These are phyloP conservation scores for Trachelipus rathkii DNA, from an alignment of 1,140 invertebrate genomes.

Conservation along the genomic window DNA sequence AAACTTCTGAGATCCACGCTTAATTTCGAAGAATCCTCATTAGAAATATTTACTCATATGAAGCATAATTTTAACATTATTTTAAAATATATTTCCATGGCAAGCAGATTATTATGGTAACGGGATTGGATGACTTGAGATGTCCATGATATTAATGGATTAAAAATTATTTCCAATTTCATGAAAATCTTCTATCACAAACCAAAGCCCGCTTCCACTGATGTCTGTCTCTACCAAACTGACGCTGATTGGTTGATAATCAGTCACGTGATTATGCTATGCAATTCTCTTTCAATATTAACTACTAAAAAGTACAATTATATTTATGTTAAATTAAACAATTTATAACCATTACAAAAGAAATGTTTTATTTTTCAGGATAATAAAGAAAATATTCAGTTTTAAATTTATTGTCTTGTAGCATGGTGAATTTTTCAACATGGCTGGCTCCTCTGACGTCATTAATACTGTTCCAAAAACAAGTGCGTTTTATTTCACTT, in stretches of 20 bases:
- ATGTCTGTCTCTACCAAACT: slow-evolving; percentile 1
- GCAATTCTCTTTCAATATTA: background rate
- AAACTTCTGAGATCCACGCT: background rate
- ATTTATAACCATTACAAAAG: background rate
- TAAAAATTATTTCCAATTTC: background rate
- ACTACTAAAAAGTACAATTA: background rate
- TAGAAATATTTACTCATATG: background rate
- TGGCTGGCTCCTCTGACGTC: background rate
- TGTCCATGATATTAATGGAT: slow-evolving; percentile 10
- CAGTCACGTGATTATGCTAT: background rate
- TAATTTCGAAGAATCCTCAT: background rate
- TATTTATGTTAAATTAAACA: background rate
- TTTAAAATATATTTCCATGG: background rate
- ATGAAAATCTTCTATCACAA: slow-evolving; percentile 3
- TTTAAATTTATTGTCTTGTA: no score
- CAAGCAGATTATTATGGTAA: background rate
- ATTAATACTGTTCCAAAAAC: background rate
- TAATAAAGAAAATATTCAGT: background rate
- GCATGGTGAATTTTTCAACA: background rate
- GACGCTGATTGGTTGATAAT: background rate
- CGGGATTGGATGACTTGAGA: background rate
- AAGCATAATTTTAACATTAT: background rate
- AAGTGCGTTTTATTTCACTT: background rate
- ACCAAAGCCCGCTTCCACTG: slow-evolving; percentile 7
- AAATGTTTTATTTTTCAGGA: background rate